Base-by-base conservation (phyloP, 2,888 invertebrate genomes). In the Xanthostigma xanthostigma region DNA sequence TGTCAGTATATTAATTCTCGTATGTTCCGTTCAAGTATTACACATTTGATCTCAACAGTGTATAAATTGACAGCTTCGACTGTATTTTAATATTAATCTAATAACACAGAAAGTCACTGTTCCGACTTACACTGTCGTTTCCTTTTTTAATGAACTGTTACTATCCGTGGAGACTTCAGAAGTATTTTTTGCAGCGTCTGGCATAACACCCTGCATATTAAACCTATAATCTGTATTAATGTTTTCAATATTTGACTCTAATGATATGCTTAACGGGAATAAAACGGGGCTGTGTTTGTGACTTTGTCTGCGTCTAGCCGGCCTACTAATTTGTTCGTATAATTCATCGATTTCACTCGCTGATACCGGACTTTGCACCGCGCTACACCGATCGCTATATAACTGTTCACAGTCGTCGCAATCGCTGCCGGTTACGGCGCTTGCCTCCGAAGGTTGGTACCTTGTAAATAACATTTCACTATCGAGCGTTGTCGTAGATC, bases 331-430 rank as follows among this genome's bases (percentile, higher is more conserved):
- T 58, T 79, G 79, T 55, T 82, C 79, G 60, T 83, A 83, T 9
- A 83, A 66, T 59, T 81, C 81, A 58, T 83, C 83, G 45, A 83
- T 67, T 55, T 78, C 78, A 57, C 76, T 77, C 3, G 65, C 64
- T 2, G 64, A 68, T n/a, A 53, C 69, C 66, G 0, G 71, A 69
- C 51, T 67, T 67, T 11, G 44, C 44, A 14, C 49, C 48, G 6
- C 70, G 59, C 72, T 72, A 71, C 75, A 76, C 55, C 73, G 74
- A 46, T 71, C 73, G 50, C 73, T 71, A 38, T 68, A 64, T 34
- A 69, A 67, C 0, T 71, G 71, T 0, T 73, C 71, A 52, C 72
- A 72, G 52, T 71, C 71, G 53, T 65, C 64, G 41, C 49, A 47
- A 10, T 50, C 44, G 36, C 50, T 49, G 39, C 49, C 44, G 50